Conservation (phyloP, 2,888 invertebrate genomes). For the Nudaria mundana region DNA sequence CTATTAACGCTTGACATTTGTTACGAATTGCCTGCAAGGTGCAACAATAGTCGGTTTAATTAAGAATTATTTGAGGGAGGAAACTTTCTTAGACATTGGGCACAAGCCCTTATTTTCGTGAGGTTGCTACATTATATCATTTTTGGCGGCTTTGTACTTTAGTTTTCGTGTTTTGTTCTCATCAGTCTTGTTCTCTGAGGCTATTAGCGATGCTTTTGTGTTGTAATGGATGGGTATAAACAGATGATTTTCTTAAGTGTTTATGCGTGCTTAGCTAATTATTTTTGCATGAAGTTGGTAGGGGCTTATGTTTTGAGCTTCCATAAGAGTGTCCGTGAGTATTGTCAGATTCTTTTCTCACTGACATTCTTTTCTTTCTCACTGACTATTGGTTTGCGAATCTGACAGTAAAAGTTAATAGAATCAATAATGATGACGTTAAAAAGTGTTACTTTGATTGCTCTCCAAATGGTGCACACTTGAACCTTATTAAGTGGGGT, state of each 20-base stretch:
- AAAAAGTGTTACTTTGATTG: too few species aligned
- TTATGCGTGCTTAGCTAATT: constrained; percentile 1
- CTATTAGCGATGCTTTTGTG: constrained; percentile 19
- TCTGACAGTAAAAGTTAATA: too few species aligned
- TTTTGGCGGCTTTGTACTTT: constrained; percentile 1
- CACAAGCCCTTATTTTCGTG: constrained; percentile 3
- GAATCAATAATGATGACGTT: too few species aligned
- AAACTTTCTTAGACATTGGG: constrained; percentile 4
- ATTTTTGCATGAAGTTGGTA: not conserved
- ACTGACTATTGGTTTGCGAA: too few species aligned
- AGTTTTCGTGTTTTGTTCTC: constrained; percentile 24
- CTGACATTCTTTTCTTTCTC: too few species aligned
- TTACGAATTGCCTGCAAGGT: constrained; percentile 65
- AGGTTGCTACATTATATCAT: constrained; percentile 12
- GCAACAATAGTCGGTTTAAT: constrained; percentile 67
- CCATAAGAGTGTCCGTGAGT: too few species aligned
- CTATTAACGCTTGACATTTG: constrained; percentile 61
- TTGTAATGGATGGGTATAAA: constrained; percentile 2
- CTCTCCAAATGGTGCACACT: too few species aligned
- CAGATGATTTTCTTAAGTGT: constrained; percentile 10
- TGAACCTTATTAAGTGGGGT: too few species aligned
- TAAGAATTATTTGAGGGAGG: constrained; percentile 56
- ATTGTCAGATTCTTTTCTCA: too few species aligned
- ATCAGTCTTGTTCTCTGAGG: constrained; percentile 20
- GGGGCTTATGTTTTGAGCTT: too few species aligned